Percentiles rank a stretch among this genome's conserved stretches.
Evolutionary conservation across 1,140 invertebrate species (phyloP).

Genomic region (Aphaenogaster rudis): DNA sequence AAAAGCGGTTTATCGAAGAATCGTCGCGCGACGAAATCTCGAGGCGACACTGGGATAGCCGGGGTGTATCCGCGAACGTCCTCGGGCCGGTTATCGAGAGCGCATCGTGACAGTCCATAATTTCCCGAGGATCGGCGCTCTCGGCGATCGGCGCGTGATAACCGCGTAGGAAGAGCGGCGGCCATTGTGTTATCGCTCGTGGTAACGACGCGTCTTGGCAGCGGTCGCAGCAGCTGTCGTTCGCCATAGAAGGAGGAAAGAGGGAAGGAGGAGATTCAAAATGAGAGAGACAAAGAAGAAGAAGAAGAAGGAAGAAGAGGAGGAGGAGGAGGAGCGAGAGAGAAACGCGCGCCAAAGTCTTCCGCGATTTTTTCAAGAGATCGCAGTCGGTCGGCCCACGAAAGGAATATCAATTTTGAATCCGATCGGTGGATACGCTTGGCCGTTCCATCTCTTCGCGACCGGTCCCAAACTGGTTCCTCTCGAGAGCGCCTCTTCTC

Average conservation of each 20-base stretch:
- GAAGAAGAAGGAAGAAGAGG: not conserved
- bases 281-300: not conserved
- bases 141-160: slow-evolving; percentile 68
- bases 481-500: slow-evolving; percentile 26
- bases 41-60: slow-evolving; percentile 45
- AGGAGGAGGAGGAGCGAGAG: slow-evolving; percentile 21
- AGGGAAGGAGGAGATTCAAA: not conserved
- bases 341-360: slow-evolving; percentile 52
- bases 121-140: slow-evolving; percentile 70
- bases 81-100: slow-evolving; percentile 66
- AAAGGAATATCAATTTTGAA: slow-evolving; percentile 78
- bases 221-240: slow-evolving; percentile 72
- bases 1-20: slow-evolving; percentile 63
- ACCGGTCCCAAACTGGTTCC: slow-evolving; percentile 74
- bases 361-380: slow-evolving; percentile 70
- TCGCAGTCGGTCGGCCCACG: slow-evolving; percentile 51
- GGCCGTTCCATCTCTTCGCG: slow-evolving; percentile 68
- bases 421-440: slow-evolving; percentile 72
- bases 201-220: slow-evolving; percentile 73
- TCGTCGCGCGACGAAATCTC: slow-evolving; percentile 63
- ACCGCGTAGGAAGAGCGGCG: slow-evolving; percentile 72
- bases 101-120: slow-evolving; percentile 74
- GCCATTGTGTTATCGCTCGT: slow-evolving; percentile 73
- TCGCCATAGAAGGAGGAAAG: slow-evolving; percentile 31
- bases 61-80: slow-evolving; percentile 56